phyloP scores from a whole-genome alignment of 2,888 invertebrate genomes.

The Yponomeuta cagnagella region DNA sequence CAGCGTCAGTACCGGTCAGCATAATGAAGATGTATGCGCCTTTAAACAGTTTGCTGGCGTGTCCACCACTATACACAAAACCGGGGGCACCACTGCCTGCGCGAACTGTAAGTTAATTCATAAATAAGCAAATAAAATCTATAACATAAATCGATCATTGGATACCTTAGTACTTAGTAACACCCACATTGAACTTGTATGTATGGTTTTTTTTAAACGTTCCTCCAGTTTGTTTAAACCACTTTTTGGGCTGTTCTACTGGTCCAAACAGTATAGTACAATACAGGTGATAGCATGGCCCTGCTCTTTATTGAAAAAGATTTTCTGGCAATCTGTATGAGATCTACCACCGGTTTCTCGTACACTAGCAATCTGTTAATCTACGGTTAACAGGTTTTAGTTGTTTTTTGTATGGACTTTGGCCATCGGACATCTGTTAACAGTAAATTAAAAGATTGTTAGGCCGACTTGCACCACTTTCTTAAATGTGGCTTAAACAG shows the following conservation, averaged over 20 bases:
- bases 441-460: not conserved
- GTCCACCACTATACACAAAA: slow-evolving; percentile 52
- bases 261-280: not conserved
- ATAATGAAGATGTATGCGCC: slow-evolving; percentile 56
- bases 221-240: not conserved
- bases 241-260: not conserved
- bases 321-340: not conserved
- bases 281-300: not conserved
- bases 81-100: slow-evolving; percentile 56
- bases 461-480: too few relatives aligned
- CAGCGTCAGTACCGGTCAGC: slow-evolving; percentile 40
- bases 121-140: not conserved
- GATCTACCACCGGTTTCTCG: too few relatives aligned
- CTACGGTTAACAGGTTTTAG: too few relatives aligned
- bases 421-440: too few relatives aligned
- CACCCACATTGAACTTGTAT: too few relatives aligned
- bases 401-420: too few relatives aligned
- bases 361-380: too few relatives aligned
- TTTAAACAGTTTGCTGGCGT: slow-evolving; percentile 43
- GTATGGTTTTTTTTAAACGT: too few relatives aligned
- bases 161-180: too few relatives aligned
- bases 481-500: too few relatives aligned
- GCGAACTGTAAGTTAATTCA: slow-evolving; percentile 37
- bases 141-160: too few relatives aligned
- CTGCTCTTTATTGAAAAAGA: not conserved